Conservation (phyloP, 2,113 vertebrate species). For the Hepsetus odoe region DNA sequence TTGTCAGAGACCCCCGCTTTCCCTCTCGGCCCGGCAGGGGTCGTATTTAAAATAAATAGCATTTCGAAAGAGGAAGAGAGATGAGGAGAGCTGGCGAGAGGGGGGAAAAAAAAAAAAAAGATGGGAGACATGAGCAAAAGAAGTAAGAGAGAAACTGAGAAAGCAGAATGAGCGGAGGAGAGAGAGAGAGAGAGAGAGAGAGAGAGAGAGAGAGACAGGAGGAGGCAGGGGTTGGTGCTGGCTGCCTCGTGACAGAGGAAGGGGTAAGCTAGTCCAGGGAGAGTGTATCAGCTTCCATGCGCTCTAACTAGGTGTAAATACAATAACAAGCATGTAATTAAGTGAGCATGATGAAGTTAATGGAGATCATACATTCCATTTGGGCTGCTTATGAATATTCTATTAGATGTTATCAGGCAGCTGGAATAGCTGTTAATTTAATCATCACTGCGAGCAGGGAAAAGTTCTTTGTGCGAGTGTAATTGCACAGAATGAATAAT, state of each 20-base stretch:
- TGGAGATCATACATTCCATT: constrained; percentile 99
- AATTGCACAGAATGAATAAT: constrained; percentile 99
- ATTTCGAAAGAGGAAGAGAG: constrained; percentile 77
- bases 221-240: constrained; percentile 44
- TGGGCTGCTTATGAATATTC: constrained; percentile 99
- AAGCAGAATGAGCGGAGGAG: neutral
- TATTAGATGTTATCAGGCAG: constrained; percentile 99
- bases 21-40: constrained; percentile 90
- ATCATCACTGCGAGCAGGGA: constrained; percentile 99
- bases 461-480: constrained; percentile 99
- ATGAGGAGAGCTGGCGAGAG: constrained; percentile 27
- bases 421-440: constrained; percentile 99
- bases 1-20: constrained; percentile 84
- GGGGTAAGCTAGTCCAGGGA: constrained; percentile 71
- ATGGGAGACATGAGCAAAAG: constrained; percentile 19
- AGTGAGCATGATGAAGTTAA: constrained; percentile 99
- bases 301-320: constrained; percentile 99
- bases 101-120: neutral
- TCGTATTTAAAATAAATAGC: constrained; percentile 99
- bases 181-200: neutral
- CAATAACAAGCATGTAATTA: constrained; percentile 99
- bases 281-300: constrained; percentile 98
- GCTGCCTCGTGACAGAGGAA: constrained; percentile 17
- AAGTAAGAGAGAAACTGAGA: constrained; percentile 7
- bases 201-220: constrained; percentile 39